Base-by-base conservation (phyloP, 2,797 vertebrate species). In the Bovichtus variegatus region DNA sequence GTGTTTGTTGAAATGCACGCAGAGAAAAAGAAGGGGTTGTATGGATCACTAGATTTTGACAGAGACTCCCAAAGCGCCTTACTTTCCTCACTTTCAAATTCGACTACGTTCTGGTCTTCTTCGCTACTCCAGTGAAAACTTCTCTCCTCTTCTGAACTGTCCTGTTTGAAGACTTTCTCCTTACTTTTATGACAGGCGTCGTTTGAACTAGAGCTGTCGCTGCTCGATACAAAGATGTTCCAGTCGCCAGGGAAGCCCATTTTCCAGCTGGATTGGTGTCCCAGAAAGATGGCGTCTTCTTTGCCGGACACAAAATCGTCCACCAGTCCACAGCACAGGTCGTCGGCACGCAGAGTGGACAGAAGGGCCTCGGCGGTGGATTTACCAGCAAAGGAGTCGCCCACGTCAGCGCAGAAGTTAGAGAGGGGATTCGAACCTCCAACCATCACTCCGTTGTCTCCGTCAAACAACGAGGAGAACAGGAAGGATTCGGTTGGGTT, bases 401-500 rank as follows among this genome's bases (percentile, higher is more conserved):
- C 80, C 0, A 84, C 89, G 1, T 94, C 93, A 0, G 83, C 65
- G 2, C 90, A 93, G 83, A 94, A 93, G 81, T 90, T 92, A 0
- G 95, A 93, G 15, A 95, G 91, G 7, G 89, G 87, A 47, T 82
- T 93, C 0, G 93, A 85, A 31, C 90, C 85, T 0, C 91, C 91
- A 0, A 93, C 93, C 77, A 94, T 90, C 21, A 93, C 91, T 1
- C 87, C 69, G 75, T 68, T 88, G 54, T 95, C 94, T 34, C 91
- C 90, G 76, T 96, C 93, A 54, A 95, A 95, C 86, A 95, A 31
- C 0, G 95, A 94, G 43, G 95, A 93, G 78, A 95, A 93, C 18
- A 95, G 90, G 82, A 96, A 96, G 50, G 94, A 89, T 0, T 96
- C 95, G 0, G 92, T 59, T 0, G 91, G 74, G 73, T 90, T 94